Evolutionary conservation across 1,140 invertebrate species (phyloP).

Genomic region (Lepidotrigona ventralis): DNA sequence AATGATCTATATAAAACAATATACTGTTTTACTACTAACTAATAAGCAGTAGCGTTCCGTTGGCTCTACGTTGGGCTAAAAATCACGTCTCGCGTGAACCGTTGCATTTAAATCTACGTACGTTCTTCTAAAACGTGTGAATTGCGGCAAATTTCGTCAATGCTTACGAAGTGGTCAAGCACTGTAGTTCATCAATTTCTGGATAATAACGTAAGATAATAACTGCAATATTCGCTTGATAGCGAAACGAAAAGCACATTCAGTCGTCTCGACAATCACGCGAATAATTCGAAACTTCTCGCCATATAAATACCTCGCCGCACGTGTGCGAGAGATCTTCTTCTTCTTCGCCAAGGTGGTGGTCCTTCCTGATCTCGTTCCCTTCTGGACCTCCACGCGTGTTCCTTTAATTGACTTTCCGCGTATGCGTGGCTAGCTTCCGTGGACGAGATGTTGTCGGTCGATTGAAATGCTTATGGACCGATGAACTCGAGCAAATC

Average conservation of each 20-base stretch:
- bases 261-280: background rate
- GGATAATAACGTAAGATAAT: no score
- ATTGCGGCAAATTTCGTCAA: no score
- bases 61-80: no score
- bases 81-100: no score
- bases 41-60: no score
- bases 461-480: conserved; percentile 25
- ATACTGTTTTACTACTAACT: no score
- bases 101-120: no score
- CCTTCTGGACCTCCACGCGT: background rate
- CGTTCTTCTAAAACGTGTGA: no score
- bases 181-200: no score
- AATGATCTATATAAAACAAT: no score
- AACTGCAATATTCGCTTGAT: background rate
- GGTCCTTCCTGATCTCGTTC: background rate
- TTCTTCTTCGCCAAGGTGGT: background rate
- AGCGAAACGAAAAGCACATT: background rate
- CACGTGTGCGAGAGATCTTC: background rate
- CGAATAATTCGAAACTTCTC: background rate
- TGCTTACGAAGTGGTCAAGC: no score
- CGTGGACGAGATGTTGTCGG: conserved; percentile 20
- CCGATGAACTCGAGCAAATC: conserved; percentile 15
- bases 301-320: background rate
- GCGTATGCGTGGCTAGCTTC: conserved; percentile 30
- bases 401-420: conserved; percentile 43